These are phyloP conservation scores for Cyclargus thomasi DNA, from an alignment of 1,140 invertebrate species.

Conservation along the genomic window DNA sequence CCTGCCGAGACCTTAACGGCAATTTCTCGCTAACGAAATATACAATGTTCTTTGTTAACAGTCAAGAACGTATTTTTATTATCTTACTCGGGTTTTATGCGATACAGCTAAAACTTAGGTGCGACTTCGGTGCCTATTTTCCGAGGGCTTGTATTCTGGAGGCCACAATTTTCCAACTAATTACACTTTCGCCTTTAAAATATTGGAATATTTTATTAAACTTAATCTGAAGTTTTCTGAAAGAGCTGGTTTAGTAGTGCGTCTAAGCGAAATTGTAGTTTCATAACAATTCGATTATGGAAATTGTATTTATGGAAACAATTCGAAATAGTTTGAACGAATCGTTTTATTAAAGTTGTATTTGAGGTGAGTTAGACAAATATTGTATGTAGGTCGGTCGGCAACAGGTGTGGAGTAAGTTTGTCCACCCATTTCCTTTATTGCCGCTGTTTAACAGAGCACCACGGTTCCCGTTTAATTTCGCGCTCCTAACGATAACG, in stretches of 20 bases:
- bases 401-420: constrained; percentile 34
- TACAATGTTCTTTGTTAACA: neutral
- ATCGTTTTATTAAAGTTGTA: neutral
- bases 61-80: neutral
- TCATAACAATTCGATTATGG: no score
- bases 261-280: no score
- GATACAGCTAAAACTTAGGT: no score
- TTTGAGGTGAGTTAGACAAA: constrained; percentile 13
- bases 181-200: no score
- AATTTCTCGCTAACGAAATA: constrained; percentile 13
- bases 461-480: constrained; percentile 23
- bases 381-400: constrained; percentile 22
- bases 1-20: neutral
- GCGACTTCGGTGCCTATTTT: no score
- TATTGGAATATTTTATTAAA: no score
- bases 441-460: constrained; percentile 25
- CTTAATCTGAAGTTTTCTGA: no score
- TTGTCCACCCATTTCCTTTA: constrained; percentile 33
- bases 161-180: no score
- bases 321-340: neutral
- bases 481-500: constrained; percentile 23
- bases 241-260: no score
- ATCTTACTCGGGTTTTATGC: neutral
- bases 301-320: no score
- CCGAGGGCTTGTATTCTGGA: no score